Evolutionary conservation across 2,113 vertebrate species (phyloP), one percentile per base, ranked within the genome.

Genomic region (Triplophysa dalaica): DNA sequence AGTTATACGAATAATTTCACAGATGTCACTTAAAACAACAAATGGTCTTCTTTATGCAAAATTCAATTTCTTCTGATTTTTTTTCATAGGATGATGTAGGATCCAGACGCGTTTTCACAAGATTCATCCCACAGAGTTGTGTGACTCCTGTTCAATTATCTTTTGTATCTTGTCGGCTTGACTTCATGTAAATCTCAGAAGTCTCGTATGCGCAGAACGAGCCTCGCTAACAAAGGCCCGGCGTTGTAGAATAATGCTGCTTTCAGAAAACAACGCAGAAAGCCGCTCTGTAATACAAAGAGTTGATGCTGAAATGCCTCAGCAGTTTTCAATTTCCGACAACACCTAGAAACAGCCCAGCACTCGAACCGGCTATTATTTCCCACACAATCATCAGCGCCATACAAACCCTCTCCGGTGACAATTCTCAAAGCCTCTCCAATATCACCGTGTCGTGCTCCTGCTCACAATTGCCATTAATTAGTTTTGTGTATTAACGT

Each of bases 401-500:
- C 78, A 60, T 64, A 43, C 38, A 61, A 66, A 81, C 63, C 56
- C 65, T 76, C 58, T 72, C 58, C 60, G 29, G 78, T 79, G 78
- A 79, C 64, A 62, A 70, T 76, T 70, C 76, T 63, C 74, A 67
- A 68, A 72, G 72, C 38, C 68, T 77, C 69, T 72, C 54, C 33
- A 29, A 68, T 77, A 82, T 82, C 73, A 29, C 77, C 22, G 54
- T 45, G 61, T 66, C 29, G n/a, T 65, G 79, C 38, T 62, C 50
- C 60, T 85, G 76, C 80, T 54, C 75, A 80, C 74, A 77, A 77
- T 68, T 80, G 56, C 79, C 74, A 82, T 85, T 74, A 85, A 80
- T 85, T 85, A 85, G 81, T 78, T 75, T 77, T 80, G 78, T 80
- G 68, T 85, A 85, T 85, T 85, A 85, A 85, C 74, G 84, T 82